phyloP scores from a whole-genome alignment of 2,113 vertebrate genomes.

The Nannospalax galili region DNA sequence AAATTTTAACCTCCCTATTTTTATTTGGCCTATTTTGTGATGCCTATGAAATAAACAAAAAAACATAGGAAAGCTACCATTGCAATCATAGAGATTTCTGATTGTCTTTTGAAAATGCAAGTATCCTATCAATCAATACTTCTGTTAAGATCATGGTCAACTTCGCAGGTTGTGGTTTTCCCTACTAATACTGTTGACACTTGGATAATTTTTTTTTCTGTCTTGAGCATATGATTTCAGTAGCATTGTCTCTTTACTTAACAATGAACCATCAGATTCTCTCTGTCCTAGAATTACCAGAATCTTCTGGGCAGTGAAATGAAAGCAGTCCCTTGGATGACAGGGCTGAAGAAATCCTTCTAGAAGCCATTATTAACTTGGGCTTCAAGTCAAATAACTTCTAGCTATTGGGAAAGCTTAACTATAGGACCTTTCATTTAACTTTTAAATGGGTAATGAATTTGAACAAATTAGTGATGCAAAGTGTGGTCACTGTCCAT shows the following conservation, averaged over 20 bases:
- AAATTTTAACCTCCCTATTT: constrained; percentile 2
- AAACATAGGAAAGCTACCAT: neutral
- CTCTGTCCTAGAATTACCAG: constrained; percentile 3
- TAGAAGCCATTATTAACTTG: neutral
- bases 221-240: neutral
- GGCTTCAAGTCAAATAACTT: constrained; percentile 8
- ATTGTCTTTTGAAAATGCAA: constrained; percentile 58
- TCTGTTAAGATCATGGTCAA: neutral
- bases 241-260: constrained; percentile 42
- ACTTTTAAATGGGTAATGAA: neutral
- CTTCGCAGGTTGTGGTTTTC: neutral
- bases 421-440: neutral
- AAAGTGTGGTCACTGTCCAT: neutral
- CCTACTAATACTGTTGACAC: neutral
- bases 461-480: neutral
- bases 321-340: neutral
- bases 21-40: neutral
- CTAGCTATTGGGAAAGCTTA: neutral
- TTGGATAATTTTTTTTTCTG: constrained; percentile 35
- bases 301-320: constrained; percentile 39
- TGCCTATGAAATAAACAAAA: neutral
- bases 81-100: neutral
- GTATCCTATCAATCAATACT: neutral
- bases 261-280: neutral
- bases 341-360: neutral